phyloP scores from a whole-genome alignment of 2,797 vertebrate species.

The Tenualosa thibaudeaui region DNA sequence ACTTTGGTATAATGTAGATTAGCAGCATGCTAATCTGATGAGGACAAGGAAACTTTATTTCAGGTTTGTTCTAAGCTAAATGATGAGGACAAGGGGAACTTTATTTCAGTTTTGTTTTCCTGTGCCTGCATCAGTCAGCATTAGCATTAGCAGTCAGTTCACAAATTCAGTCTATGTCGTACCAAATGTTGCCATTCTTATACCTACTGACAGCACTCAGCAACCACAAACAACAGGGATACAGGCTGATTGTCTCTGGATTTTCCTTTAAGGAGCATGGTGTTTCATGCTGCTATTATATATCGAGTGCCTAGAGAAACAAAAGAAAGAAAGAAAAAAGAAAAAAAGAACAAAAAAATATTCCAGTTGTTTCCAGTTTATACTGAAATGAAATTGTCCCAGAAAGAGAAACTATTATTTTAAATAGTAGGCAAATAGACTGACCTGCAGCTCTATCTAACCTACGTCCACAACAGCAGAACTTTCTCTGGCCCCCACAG shows the following conservation, averaged over 20 bases:
- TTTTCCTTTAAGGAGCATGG: not conserved
- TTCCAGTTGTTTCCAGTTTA: not conserved
- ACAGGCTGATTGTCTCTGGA: too few relatives aligned
- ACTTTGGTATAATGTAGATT: too few relatives aligned
- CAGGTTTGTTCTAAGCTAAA: too few relatives aligned
- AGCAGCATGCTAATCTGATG: too few relatives aligned
- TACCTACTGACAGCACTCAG: too few relatives aligned
- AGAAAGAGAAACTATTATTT: slow-evolving; percentile 50
- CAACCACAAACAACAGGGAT: not conserved
- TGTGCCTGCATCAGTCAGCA: too few relatives aligned
- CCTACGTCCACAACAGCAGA: slow-evolving; percentile 37
- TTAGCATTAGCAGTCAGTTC: too few relatives aligned
- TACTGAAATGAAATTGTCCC: not conserved
- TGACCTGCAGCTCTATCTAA: slow-evolving; percentile 84
- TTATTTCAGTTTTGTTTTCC: too few relatives aligned
- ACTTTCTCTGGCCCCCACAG: not conserved
- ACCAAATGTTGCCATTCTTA: too few relatives aligned
- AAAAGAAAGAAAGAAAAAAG: not conserved
- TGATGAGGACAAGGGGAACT: too few relatives aligned
- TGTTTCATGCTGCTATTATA: not conserved
- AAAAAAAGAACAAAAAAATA: not conserved
- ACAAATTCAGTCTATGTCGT: too few relatives aligned
- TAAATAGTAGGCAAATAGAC: slow-evolving; percentile 72
- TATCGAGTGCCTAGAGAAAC: not conserved
- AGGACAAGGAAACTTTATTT: too few relatives aligned